Percentiles rank a stretch among this genome's conserved stretches.
These are phyloP conservation scores for Yponomeuta malinellus DNA, from an alignment of 2,888 invertebrate genomes.

Conservation along the genomic window DNA sequence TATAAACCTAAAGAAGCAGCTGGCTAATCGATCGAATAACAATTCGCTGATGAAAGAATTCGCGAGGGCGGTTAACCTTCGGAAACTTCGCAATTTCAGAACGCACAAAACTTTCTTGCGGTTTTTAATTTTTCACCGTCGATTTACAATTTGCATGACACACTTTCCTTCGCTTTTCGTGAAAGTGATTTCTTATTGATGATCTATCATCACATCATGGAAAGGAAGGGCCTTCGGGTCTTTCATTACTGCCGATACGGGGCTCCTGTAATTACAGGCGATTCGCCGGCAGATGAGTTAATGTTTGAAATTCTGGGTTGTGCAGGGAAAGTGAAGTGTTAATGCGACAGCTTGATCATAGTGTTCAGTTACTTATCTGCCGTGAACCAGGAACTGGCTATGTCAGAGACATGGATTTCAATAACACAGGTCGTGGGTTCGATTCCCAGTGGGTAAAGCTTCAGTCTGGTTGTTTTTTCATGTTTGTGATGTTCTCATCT, in stretches of 20 bases:
- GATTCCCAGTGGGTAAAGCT: too few species aligned
- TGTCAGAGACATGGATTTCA: too few species aligned
- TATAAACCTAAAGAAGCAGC: constrained; percentile 46
- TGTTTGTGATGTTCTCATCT: too few species aligned
- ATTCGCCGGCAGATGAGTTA: constrained; percentile 70
- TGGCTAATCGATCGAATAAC: constrained; percentile 27
- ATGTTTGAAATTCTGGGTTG: constrained; percentile 68
- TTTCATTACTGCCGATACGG: constrained; percentile 47
- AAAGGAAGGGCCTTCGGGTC: constrained; percentile 27
- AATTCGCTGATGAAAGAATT: constrained; percentile 40
- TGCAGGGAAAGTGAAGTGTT: constrained; percentile 68
- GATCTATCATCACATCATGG: constrained; percentile 46
- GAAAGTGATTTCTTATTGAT: constrained; percentile 66
- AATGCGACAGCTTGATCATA: constrained; percentile 69
- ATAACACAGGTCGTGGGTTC: too few species aligned
- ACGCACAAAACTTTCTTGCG: constrained; percentile 2
- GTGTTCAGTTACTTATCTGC: constrained; percentile 45
- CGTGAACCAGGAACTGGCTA: constrained; percentile 41
- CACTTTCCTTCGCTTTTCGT: constrained; percentile 69
- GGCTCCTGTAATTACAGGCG: constrained; percentile 62
- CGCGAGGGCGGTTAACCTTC: constrained; percentile 46
- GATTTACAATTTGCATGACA: constrained; percentile 45
- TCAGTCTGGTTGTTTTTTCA: too few species aligned
- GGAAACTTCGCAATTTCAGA: constrained; percentile 27
- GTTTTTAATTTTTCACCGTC: constrained; percentile 11